These are phyloP conservation scores for Lepas anatifera DNA, from an alignment of 2,888 invertebrate genomes.

Conservation along the genomic window DNA sequence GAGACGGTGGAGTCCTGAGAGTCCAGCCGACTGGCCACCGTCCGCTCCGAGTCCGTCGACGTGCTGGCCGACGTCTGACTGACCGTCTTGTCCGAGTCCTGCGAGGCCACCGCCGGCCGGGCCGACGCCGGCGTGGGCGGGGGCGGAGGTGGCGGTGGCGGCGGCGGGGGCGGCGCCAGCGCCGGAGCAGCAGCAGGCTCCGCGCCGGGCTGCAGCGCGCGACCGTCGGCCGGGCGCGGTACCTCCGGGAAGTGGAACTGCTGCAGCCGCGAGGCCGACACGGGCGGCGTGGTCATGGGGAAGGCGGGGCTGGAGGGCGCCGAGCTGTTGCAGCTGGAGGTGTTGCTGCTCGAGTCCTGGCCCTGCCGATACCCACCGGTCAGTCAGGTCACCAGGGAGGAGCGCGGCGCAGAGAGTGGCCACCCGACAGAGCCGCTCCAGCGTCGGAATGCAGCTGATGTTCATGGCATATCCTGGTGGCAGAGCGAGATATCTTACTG, in stretches of 20 bases:
- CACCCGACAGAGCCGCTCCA: too few relatives aligned
- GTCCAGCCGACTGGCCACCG: conserved; percentile 51
- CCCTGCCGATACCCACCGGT: too few relatives aligned
- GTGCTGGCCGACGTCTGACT: conserved; percentile 45
- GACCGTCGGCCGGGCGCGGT: background rate
- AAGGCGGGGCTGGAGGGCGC: conserved; percentile 86
- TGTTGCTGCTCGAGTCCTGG: conserved; percentile 81
- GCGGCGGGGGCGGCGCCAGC: conserved; percentile 5
- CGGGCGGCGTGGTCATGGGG: conserved; percentile 13
- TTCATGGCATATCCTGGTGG: too few relatives aligned
- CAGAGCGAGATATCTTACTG: too few relatives aligned
- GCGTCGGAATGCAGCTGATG: too few relatives aligned
- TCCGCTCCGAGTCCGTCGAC: conserved; percentile 50
- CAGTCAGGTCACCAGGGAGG: too few relatives aligned
- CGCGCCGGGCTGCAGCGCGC: too few relatives aligned
- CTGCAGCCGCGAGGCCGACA: background rate
- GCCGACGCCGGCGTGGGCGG: conserved; percentile 23
- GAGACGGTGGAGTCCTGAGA: conserved; percentile 69
- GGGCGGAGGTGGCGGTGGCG: conserved; percentile 14
- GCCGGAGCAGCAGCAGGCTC: background rate
- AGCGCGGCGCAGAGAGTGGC: too few relatives aligned
- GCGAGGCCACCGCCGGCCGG: conserved; percentile 11
- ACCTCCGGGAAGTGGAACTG: conserved; percentile 1
- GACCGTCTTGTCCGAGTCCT: conserved; percentile 23
- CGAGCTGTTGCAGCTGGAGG: conserved; percentile 91